These are phyloP conservation scores for Bungarus multicinctus DNA, from an alignment of 2,113 vertebrate genomes.

Conservation along the genomic window DNA sequence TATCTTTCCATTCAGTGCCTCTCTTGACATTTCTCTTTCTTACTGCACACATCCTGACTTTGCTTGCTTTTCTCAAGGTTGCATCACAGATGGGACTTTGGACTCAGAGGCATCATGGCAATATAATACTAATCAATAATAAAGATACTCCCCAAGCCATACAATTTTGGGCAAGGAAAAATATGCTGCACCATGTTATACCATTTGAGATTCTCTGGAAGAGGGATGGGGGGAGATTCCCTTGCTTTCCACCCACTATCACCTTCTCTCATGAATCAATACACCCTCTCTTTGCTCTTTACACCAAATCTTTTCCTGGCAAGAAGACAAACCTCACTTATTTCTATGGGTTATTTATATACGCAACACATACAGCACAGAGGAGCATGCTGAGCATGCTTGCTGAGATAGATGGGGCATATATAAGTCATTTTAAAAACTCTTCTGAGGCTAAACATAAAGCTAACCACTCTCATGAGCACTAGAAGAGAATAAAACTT, in stretches of 20 bases:
- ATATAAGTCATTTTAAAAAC: neutral
- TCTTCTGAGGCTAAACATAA: neutral
- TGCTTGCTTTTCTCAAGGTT: neutral
- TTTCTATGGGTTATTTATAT: neutral
- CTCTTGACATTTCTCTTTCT: neutral
- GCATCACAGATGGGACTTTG: neutral
- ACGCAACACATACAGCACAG: neutral
- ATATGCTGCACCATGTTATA: neutral
- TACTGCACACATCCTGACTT: neutral
- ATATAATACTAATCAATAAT: constrained; percentile 4
- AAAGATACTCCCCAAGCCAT: neutral
- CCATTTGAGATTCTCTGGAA: neutral
- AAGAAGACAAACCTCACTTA: neutral
- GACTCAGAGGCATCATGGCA: neutral
- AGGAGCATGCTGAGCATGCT: neutral
- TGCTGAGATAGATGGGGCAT: neutral
- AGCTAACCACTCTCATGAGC: neutral
- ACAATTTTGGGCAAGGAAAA: neutral
- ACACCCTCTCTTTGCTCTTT: neutral
- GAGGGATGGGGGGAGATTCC: neutral
- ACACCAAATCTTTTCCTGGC: neutral
- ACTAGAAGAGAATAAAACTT: neutral
- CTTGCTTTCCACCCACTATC: neutral
- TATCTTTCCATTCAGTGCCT: neutral
- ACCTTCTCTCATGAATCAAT: neutral